Base-by-base conservation (phyloP, 2,797 vertebrate genomes). In the Alauda arvensis region DNA sequence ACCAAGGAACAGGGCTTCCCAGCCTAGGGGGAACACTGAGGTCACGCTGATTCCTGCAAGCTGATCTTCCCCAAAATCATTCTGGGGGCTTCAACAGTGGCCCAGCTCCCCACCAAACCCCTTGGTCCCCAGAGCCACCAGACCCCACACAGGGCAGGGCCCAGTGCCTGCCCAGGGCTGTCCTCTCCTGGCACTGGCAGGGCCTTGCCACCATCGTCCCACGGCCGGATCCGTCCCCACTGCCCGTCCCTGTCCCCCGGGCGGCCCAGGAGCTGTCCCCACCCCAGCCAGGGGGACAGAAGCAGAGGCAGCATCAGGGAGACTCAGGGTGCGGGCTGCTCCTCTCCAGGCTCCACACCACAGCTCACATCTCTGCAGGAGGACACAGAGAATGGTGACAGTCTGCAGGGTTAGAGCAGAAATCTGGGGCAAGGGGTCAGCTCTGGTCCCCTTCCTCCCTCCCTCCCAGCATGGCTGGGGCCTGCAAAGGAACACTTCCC, bases 321-420 rank as follows among this genome's bases (percentile, higher is more conserved):
- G 59, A 65, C 52, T 6, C 62, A 3, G 77, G 56, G 57, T 82
- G 60, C 67, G 4, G 34, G 61, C 63, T 85, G 39, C 25, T 87
- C n/a, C 15, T 52, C 77, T 39, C 33, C 59, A 43, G n/a, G 8
- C 18, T 31, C 7, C 14, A 13, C 37, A 6, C 4, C 63, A 43
- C 45, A 1, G 15, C 76, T 96, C 91, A 95, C 94, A 96, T 95
- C 60, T 93, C 95, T 96, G 89, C 49, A 28, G 49, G 45, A 39
- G 3, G 29, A 62, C 2, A 12, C 9, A 31, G 18, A 40, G 29
- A 3, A 11, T 7, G 29, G 53, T 39, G 51, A 85, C 77, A 53
- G 1, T 25, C 13, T 14, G 63, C 26, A 39, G 34, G 31, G 21
- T 4, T 7, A n/a, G 48, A 45, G 48, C 59, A 49, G 63, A 18